phyloP scores from a whole-genome alignment of 2,113 vertebrate species.

The Oncorhynchus gorbuscha region DNA sequence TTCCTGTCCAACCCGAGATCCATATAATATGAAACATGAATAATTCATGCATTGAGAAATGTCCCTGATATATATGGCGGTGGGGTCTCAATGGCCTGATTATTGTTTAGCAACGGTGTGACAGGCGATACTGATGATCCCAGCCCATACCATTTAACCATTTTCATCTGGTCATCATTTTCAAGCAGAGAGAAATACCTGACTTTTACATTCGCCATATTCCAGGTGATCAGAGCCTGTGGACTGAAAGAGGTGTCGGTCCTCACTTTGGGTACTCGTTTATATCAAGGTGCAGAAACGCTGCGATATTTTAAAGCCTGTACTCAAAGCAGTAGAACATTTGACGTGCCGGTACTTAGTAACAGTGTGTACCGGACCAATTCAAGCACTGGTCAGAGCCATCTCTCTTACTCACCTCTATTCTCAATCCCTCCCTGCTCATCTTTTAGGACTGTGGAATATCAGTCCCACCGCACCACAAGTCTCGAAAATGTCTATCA shows the following conservation, averaged over 20 bases:
- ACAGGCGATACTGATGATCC: slow-evolving; percentile 34
- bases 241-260: too few relatives aligned
- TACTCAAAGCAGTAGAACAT: too few relatives aligned
- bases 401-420: slow-evolving; percentile 14
- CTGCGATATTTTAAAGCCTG: too few relatives aligned
- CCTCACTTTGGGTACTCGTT: too few relatives aligned
- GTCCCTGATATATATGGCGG: slow-evolving; percentile 54
- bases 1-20: slow-evolving; percentile 48
- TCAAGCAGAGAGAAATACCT: slow-evolving; percentile 27
- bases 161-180: slow-evolving; percentile 56
- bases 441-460: background rate
- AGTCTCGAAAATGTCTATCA: background rate
- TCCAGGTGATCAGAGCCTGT: slow-evolving; percentile 20
- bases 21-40: slow-evolving; percentile 56
- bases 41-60: slow-evolving; percentile 59
- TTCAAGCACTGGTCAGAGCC: background rate
- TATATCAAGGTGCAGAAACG: too few relatives aligned
- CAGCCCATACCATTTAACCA: slow-evolving; percentile 41
- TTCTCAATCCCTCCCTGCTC: slow-evolving; percentile 5
- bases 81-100: slow-evolving; percentile 41
- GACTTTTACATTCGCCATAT: slow-evolving; percentile 22
- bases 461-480: background rate
- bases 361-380: background rate
- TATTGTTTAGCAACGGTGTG: slow-evolving; percentile 62
- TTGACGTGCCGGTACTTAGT: too few relatives aligned